Conservation (phyloP, 2,113 vertebrate genomes). For the Menura novaehollandiae region DNA sequence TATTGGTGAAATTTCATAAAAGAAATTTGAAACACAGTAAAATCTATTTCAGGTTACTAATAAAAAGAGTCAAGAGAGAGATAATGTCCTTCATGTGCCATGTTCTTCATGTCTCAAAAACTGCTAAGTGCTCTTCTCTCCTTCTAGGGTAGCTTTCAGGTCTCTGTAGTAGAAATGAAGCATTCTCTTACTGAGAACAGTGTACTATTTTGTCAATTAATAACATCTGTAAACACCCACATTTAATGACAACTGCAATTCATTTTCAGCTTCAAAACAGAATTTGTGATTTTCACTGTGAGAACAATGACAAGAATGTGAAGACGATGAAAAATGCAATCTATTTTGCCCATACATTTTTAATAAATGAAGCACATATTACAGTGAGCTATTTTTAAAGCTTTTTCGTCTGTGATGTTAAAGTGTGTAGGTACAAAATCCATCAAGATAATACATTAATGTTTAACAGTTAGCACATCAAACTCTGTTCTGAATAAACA, state of each 20-base stretch:
- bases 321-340: not conserved
- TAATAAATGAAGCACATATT: slow-evolving; percentile 11
- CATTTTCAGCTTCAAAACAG: slow-evolving; percentile 29
- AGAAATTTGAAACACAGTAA: not conserved
- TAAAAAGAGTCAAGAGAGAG: not conserved
- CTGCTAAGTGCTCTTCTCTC: not conserved
- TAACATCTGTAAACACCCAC: slow-evolving; percentile 35
- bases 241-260: slow-evolving; percentile 14
- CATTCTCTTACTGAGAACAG: not conserved
- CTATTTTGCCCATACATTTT: slow-evolving; percentile 20
- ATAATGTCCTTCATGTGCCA: not conserved
- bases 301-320: not conserved
- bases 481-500: slow-evolving; percentile 34
- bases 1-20: not conserved
- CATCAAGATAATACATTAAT: slow-evolving; percentile 47
- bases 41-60: not conserved
- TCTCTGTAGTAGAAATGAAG: slow-evolving; percentile 19
- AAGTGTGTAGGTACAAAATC: slow-evolving; percentile 45
- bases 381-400: slow-evolving; percentile 15
- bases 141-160: not conserved
- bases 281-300: not conserved
- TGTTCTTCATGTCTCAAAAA: not conserved
- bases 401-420: slow-evolving; percentile 15
- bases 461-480: slow-evolving; percentile 38
- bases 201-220: slow-evolving; percentile 36